Conservation (phyloP, 2,888 invertebrate genomes). For the Cheilosia vulpina region DNA sequence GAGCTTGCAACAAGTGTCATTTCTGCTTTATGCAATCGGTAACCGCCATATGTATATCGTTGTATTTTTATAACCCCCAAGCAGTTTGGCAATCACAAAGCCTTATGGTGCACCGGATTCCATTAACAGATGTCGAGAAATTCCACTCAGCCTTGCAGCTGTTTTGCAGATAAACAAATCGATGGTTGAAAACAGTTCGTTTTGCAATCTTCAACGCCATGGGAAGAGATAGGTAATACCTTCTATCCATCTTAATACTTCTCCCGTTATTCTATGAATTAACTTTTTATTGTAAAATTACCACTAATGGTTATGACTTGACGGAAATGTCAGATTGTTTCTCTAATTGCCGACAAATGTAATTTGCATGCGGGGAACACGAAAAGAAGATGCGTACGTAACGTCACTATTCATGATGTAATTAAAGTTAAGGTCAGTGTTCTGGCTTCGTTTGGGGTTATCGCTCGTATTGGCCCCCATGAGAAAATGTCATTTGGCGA, state of each 20-base stretch:
- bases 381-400: constrained; percentile 6
- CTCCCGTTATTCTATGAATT: constrained; percentile 40
- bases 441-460: constrained; percentile 7
- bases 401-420: constrained; percentile 18
- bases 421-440: constrained; percentile 51
- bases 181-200: constrained; percentile 11
- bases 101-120: constrained; percentile 1
- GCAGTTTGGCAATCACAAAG: background rate
- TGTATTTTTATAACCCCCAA: too few species aligned
- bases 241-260: background rate
- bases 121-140: constrained; percentile 6
- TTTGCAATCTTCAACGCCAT: background rate
- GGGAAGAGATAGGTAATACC: background rate
- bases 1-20: too few species aligned
- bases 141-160: background rate
- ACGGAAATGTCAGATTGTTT: constrained; percentile 48
- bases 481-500: constrained; percentile 16
- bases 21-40: too few species aligned
- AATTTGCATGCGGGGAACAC: constrained; percentile 35
- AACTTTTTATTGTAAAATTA: constrained; percentile 36
- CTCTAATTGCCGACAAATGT: constrained; percentile 35
- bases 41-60: too few species aligned
- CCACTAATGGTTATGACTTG: constrained; percentile 48
- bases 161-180: background rate
- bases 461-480: constrained; percentile 24